Evolutionary conservation across 2,888 invertebrate genomes (phyloP).

Genomic region (Spisula solida): DNA sequence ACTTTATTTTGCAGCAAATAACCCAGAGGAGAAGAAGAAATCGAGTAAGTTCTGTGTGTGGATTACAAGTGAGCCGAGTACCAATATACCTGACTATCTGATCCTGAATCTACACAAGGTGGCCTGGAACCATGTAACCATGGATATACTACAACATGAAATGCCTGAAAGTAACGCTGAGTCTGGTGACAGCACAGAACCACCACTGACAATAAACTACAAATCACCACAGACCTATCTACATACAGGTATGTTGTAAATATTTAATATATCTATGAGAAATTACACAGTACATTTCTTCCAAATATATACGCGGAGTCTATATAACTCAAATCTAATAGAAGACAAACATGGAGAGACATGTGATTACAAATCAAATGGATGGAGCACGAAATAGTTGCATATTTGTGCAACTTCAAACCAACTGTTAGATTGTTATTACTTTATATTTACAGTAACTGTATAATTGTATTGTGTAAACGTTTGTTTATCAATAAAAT

Average conservation of each 20-base stretch:
- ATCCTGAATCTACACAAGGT: conserved; percentile 81
- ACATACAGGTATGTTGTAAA: conserved; percentile 66
- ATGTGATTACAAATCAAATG: no score
- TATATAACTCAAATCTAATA: no score
- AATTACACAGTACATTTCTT: no score
- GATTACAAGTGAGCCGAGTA: conserved; percentile 82
- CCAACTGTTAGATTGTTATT: no score
- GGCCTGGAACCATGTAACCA: conserved; percentile 80
- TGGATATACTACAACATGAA: conserved; percentile 66
- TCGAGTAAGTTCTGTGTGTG: conserved; percentile 82
- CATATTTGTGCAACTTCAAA: no score
- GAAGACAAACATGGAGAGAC: no score
- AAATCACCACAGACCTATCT: conserved; percentile 74
- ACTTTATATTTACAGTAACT: no score
- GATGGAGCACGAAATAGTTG: no score
- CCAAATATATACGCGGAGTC: no score
- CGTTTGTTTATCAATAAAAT: no score
- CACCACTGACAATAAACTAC: conserved; percentile 66
- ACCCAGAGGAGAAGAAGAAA: conserved; percentile 75
- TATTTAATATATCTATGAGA: neutral
- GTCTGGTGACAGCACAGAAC: conserved; percentile 54
- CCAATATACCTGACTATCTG: conserved; percentile 78
- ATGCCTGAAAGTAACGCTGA: conserved; percentile 53
- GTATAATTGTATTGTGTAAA: no score
- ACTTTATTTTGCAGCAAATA: conserved; percentile 67